Conservation (phyloP, 2,797 vertebrate genomes). For the Schizothorax lantsangensis region DNA sequence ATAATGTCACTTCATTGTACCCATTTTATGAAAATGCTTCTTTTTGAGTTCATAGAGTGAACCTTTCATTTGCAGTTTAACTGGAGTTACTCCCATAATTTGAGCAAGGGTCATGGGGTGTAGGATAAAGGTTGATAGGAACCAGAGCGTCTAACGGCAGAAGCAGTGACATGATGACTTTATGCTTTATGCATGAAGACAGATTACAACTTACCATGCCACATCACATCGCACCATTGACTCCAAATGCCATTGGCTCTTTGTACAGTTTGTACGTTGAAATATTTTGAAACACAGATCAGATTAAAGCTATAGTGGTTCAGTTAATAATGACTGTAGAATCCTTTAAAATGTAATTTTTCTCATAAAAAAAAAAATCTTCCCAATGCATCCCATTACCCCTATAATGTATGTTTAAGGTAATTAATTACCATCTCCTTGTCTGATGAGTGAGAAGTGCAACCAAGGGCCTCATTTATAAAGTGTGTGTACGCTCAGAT, state of each 20-base stretch:
- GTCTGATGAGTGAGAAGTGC: neutral
- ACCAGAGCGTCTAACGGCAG: neutral
- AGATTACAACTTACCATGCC: neutral
- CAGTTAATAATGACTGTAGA: neutral
- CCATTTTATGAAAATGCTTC: neutral
- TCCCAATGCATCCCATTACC: neutral
- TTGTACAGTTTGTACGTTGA: neutral
- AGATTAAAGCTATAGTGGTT: neutral
- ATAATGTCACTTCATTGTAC: neutral
- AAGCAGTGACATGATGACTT: neutral
- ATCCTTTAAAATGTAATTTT: neutral
- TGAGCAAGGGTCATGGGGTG: neutral
- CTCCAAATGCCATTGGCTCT: neutral
- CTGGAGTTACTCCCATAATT: neutral
- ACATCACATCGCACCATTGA: neutral
- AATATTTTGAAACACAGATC: neutral
- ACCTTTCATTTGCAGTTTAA: neutral
- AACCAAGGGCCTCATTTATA: neutral
- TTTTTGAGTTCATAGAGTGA: neutral
- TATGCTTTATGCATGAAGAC: neutral
- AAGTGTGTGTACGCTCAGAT: too few relatives aligned
- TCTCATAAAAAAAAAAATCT: neutral
- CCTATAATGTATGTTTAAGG: neutral
- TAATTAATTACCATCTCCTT: conserved; percentile 11
- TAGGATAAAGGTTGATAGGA: neutral